These are phyloP conservation scores for Acrobasis consociella DNA, from an alignment of 2,888 invertebrate species.

Conservation along the genomic window DNA sequence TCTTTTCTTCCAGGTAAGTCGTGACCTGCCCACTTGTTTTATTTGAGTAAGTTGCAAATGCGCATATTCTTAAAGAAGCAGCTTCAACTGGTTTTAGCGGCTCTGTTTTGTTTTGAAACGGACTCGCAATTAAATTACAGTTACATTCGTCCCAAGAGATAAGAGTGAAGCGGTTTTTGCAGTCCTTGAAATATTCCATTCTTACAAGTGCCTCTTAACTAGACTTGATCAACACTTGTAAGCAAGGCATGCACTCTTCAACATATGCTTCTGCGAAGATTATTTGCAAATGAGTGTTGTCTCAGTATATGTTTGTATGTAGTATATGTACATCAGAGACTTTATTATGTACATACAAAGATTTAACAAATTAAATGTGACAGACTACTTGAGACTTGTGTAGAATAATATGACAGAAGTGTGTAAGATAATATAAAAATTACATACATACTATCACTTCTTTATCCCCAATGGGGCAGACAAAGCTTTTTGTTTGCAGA, in stretches of 20 bases:
- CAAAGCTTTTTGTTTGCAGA: too few relatives aligned
- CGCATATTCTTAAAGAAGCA: constrained; percentile 29
- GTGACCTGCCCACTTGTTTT: constrained; percentile 29
- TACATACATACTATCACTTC: too few relatives aligned
- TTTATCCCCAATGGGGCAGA: too few relatives aligned
- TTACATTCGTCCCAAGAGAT: constrained; percentile 31
- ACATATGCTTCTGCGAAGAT: neutral
- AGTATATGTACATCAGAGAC: too few relatives aligned
- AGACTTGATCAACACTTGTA: neutral
- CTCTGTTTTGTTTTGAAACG: constrained; percentile 40
- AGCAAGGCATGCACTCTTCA: neutral
- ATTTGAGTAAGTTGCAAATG: constrained; percentile 37
- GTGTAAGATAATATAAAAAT: too few relatives aligned
- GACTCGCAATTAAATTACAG: constrained; percentile 43
- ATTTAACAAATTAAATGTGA: too few relatives aligned
- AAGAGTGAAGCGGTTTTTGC: constrained; percentile 18
- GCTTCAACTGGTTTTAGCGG: constrained; percentile 34
- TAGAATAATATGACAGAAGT: too few relatives aligned
- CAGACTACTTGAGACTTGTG: too few relatives aligned
- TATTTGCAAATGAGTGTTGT: neutral
- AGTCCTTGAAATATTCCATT: constrained; percentile 10
- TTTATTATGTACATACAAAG: too few relatives aligned
- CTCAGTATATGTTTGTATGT: too few relatives aligned
- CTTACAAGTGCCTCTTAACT: neutral
- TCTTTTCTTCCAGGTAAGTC: constrained; percentile 54